Conservation (phyloP, 2,888 invertebrate species). For the Gastrophysa polygoni region DNA sequence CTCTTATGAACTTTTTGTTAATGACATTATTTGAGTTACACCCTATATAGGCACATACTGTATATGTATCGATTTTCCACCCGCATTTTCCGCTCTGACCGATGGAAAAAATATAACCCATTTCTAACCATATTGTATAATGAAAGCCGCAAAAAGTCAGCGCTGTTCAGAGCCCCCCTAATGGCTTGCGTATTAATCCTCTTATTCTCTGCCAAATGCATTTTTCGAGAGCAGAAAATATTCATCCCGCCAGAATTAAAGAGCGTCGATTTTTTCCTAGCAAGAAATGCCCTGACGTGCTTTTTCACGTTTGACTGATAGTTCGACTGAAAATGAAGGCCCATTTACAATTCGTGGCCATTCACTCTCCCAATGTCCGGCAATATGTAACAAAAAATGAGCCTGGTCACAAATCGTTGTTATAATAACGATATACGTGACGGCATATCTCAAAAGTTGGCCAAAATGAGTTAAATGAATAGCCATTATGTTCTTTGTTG, state of each 20-base stretch:
- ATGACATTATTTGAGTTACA: no score
- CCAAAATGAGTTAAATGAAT: no score
- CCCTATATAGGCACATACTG: no score
- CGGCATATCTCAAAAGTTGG: no score
- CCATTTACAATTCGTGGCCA: conserved; percentile 5
- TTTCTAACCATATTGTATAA: not conserved
- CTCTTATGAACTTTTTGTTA: no score
- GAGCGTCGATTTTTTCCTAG: conserved; percentile 2
- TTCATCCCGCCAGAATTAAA: conserved; percentile 12
- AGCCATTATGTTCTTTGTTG: no score
- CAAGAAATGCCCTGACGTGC: conserved; percentile 1
- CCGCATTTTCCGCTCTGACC: not conserved
- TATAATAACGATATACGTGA: no score
- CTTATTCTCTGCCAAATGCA: not conserved
- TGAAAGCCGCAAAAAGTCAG: not conserved
- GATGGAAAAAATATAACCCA: not conserved
- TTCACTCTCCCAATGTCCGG: not conserved
- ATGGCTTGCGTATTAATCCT: not conserved
- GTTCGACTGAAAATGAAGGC: conserved; percentile 14
- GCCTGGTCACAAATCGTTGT: not conserved
- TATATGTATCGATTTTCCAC: not conserved
- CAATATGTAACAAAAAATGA: not conserved
- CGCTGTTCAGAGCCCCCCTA: not conserved
- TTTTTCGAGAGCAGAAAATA: conserved; percentile 3
- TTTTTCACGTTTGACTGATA: conserved; percentile 16